Evolutionary conservation across 64 coral and sea anemone genomes (phyloP), one percentile per base, ranked within the genome.

Genomic region (Montipora capricornis): DNA sequence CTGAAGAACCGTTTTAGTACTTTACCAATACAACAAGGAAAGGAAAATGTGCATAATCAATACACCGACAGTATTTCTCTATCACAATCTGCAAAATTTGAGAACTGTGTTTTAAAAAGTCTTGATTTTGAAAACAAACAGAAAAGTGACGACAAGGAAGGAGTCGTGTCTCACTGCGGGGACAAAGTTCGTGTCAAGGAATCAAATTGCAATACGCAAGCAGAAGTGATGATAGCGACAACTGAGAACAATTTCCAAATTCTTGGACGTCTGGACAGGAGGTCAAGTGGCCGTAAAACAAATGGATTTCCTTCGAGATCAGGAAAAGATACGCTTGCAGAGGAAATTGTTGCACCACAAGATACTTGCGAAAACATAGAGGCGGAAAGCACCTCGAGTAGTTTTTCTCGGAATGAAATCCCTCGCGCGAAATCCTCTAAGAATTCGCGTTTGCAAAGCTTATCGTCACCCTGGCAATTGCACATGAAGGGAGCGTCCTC

Each of bases 11-110:
- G 92, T 14, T 14, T 88, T 15, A 88, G 85, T 49, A 46, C 67
- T 22, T 70, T 93, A 14, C 20, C 92, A 93, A 80, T 78, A 73
- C 68, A 76, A 69, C 73, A 85, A n/a, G 47, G 69, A 66, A 68
- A 20, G 22, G 47, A 86, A 75, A 85, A 68, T 45, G 37, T 74
- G 20, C 66, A 48, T 16, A 46, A 73, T 13, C 62, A 86, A 86
- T 77, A 77, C 55, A 19, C 73, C 0, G 74, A 77, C n/a, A 19
- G n/a, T 61, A 50, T 77, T 78, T 76, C 73, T 58, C 22, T 69
- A 14, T 74, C 87, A 16, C 53, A 44, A 6, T 47, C 15, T 44
- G 14, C 87, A 14, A 77, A 89, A 44, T 8, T 62, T 9, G 45
- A 67, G 59, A 76, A 89, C 51, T 74, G 87, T 62, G 59, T 77